Base-by-base conservation (phyloP, 2,888 invertebrate species). In the Cheiracanthium punctorium region DNA sequence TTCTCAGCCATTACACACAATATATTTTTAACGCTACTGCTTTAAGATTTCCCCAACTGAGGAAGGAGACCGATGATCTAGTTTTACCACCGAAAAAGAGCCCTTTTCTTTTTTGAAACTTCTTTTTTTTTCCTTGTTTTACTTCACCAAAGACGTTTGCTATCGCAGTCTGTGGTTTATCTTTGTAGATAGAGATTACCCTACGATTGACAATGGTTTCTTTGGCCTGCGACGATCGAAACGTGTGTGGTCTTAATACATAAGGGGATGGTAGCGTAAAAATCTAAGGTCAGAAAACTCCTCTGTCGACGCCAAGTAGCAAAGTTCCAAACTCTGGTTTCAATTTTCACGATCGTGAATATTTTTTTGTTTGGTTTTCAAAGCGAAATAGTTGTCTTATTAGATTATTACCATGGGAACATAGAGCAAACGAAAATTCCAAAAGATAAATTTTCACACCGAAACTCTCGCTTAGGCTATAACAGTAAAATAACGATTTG, bases 181-280 rank as follows among this genome's bases (percentile, higher is more conserved):
- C 84, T 85, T 85, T 41, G 29, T 28, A 73, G 84, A 85, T 79
- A 85, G 73, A 69, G 79, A 79, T 85, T 69, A 79, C 82, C 48
- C 76, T 72, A 30, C 58, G 37, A 58, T 79, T 70, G 79, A 79
- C 79, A 79, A 85, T 67, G 43, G 67, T 72, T 48, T 41, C 69
- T 75, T 71, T 77, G 17, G 33, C 10, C n/a, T 41, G 48, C 17
- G 20, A 52, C 72, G 30, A 72, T 41, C 29, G n/a, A 77, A 65
- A 72, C 77, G 77, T 84, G 82, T 84, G 82, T 84, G 82, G 82
- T 84, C 82, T 72, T 76, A n/a, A 73, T 58, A 77, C 77, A 67
- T 43, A n/a, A 12, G 71, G 37, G 20, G 33, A 28, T 58, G 14
- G 17, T 4, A 29, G 17, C 5, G 58, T 52, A 30, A 30, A 32